Evolutionary conservation across 2,113 vertebrate species (phyloP).

Genomic region (Indri indri): DNA sequence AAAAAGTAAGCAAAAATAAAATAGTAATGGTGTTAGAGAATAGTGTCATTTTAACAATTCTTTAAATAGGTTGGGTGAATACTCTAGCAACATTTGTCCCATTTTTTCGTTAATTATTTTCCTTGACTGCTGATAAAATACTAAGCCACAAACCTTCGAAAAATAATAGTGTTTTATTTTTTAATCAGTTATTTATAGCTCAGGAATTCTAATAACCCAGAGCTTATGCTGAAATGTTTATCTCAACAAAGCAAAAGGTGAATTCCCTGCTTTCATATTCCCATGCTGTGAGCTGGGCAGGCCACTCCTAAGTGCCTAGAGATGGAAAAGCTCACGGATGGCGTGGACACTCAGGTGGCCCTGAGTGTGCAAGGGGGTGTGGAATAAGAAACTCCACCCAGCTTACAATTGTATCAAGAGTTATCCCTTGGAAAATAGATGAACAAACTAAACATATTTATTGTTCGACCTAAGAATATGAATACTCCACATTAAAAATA

Average conservation of each 20-base stretch:
- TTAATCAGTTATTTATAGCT: slow-evolving; percentile 52
- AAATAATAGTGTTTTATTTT: slow-evolving; percentile 45
- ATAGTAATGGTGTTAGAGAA: neutral
- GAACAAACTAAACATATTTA: neutral
- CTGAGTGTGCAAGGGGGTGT: rapidly evolving
- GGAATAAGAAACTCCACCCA: neutral
- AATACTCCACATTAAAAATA: neutral
- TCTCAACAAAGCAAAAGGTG: neutral
- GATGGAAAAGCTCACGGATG: neutral
- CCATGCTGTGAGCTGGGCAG: neutral
- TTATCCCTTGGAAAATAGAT: neutral
- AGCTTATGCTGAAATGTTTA: slow-evolving; percentile 3
- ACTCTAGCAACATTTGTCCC: slow-evolving; percentile 9
- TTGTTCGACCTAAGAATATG: neutral
- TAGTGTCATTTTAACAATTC: neutral
- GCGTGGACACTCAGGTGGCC: too few species aligned
- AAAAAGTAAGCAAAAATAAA: slow-evolving; percentile 51
- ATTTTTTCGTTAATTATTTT: slow-evolving; percentile 60
- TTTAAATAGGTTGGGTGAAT: slow-evolving; percentile 41
- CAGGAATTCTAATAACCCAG: slow-evolving; percentile 29
- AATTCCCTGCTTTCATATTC: neutral
- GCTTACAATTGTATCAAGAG: neutral
- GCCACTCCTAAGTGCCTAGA: neutral
- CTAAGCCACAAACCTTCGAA: neutral
- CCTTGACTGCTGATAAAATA: slow-evolving; percentile 46